A percentile compares a stretch with the other conserved stretches of the same genome.
Conservation (phyloP, 1,140 invertebrate genomes). For the Drosophila carrolli region DNA sequence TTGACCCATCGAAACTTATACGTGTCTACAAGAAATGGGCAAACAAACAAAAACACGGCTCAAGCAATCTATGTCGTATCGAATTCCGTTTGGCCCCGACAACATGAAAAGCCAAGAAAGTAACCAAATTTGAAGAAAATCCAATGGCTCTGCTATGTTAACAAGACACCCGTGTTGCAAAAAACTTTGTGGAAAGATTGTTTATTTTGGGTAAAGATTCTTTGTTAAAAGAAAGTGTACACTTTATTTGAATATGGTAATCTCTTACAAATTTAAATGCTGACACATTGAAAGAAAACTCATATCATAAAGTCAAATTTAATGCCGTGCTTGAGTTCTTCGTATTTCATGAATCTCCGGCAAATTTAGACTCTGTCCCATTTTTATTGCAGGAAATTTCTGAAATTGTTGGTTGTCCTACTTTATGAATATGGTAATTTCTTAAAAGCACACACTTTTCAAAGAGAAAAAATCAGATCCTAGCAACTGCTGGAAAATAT, state of each 20-base stretch:
- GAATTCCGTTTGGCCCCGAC: slow-evolving; percentile 22
- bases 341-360: not conserved
- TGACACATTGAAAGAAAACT: not conserved
- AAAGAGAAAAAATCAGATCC: not conserved
- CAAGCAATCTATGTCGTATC: slow-evolving; percentile 45
- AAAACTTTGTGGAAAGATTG: not conserved
- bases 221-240: too few species aligned
- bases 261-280: not conserved
- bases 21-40: slow-evolving; percentile 35
- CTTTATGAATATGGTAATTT: too few species aligned
- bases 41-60: slow-evolving; percentile 28
- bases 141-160: slow-evolving; percentile 6
- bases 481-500: not conserved
- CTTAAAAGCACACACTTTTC: not conserved
- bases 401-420: too few species aligned
- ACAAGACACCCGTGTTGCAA: slow-evolving; percentile 2
- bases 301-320: too few species aligned
- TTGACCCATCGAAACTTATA: slow-evolving; percentile 41
- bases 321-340: not conserved
- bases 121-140: slow-evolving; percentile 25
- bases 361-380: not conserved
- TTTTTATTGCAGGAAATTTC: too few species aligned
- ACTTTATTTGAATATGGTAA: not conserved
- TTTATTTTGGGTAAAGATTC: too few species aligned
- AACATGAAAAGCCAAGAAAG: slow-evolving; percentile 16